Base-by-base conservation (phyloP, 1,140 invertebrate genomes). In the Choristoneura fumiferana region DNA sequence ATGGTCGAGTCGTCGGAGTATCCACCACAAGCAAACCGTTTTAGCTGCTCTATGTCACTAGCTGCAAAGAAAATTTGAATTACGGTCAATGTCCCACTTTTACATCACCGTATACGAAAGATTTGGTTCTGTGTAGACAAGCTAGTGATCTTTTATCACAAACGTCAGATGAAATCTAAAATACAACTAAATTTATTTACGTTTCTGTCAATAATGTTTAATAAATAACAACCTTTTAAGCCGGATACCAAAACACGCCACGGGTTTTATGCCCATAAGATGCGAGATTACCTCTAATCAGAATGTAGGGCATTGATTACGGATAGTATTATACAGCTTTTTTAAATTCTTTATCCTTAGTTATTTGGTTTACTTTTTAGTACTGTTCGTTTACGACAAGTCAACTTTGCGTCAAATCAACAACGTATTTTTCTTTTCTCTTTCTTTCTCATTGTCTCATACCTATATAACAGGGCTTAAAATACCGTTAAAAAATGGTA, bases 241-340 rank as follows among this genome's bases (percentile, higher is more conserved):
- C 95, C 95, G 76, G 94, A 95, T 67, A 96, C 95, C 71, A 95
- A 91, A 68, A 96, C 95, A 86, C 94, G 92, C 94, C 94, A 95
- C 83, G 95, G 94, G 90, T 94, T 94, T 93, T 94, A 86, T 95
- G 93, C 85, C 94, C 93, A 83, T 95, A 96, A 52, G 95, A 95
- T 80, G 94, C 94, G 81, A 96, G 92, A 91, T 96, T 96, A 89
- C 95, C 95, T 84, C 94, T 92, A 74, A 96, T 94, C 90, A 96
- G 92, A 92, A 96, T 95, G 93, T 95, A 95, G 89, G 95, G 95
- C 95, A 96, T 96, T 92, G 91, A 89, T 84, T 80, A 89, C 84
- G 69, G 80, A 71, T 81, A 71, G 37, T n/a, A 39, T 58, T 39
- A 55, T n/a, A 18, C 10, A 8, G 14, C 33, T 4, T 5, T 17